A percentile compares a stretch with the other conserved stretches of the same genome.
Evolutionary conservation across 2,797 vertebrate species (phyloP).

Genomic region (Florisuga fusca): DNA sequence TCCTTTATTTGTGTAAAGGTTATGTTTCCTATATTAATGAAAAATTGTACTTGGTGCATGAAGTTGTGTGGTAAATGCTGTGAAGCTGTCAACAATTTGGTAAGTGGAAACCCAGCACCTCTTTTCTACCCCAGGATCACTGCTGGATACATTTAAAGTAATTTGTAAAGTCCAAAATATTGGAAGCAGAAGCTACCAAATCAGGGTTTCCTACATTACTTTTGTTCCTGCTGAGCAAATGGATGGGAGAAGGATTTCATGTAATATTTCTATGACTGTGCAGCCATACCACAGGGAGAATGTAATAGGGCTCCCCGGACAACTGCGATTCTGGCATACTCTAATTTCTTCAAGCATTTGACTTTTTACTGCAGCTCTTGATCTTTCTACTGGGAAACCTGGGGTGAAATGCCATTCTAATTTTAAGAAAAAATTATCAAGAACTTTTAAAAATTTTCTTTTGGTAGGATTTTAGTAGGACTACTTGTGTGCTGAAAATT

Average conservation of each 20-base stretch:
- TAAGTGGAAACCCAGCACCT: constrained; percentile 25
- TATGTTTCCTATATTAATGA: neutral
- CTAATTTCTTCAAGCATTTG: neutral
- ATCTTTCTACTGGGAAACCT: neutral
- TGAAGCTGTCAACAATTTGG: neutral
- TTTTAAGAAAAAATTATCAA: neutral
- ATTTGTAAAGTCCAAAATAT: constrained; percentile 10
- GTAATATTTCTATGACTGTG: neutral
- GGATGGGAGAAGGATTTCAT: neutral
- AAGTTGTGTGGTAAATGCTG: neutral
- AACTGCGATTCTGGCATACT: neutral
- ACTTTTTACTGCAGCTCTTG: neutral
- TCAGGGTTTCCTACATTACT: constrained; percentile 21
- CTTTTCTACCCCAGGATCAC: neutral
- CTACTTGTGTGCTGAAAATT: neutral
- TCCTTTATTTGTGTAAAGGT: constrained; percentile 11
- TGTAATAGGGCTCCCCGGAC: neutral
- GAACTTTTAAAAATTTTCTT: no score
- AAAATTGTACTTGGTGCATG: neutral
- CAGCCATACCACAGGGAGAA: neutral
- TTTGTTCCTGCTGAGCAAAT: neutral
- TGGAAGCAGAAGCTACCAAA: constrained; percentile 1
- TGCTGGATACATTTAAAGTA: neutral
- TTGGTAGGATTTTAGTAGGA: neutral
- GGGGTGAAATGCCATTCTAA: neutral